These are phyloP conservation scores for Drosophila dives DNA, from an alignment of 2,888 invertebrate genomes.

Conservation along the genomic window DNA sequence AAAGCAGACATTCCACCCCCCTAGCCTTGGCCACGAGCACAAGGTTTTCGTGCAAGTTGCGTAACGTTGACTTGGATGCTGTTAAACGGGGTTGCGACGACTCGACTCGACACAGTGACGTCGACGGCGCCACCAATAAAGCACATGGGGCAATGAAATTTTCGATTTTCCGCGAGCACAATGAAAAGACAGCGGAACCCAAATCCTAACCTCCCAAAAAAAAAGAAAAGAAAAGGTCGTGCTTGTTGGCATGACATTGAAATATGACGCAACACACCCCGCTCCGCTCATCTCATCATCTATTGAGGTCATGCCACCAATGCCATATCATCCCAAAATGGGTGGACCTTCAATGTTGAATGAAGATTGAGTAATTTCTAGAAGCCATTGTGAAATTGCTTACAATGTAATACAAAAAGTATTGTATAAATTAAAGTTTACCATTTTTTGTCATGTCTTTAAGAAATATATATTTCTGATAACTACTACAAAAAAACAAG, in stretches of 20 bases:
- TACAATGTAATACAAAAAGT: neutral
- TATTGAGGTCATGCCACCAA: slow-evolving; percentile 61
- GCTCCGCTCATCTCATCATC: slow-evolving; percentile 19
- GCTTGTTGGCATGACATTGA: slow-evolving; percentile 63
- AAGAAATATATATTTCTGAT: neutral
- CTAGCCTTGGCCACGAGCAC: slow-evolving; percentile 61
- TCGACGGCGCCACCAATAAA: slow-evolving; percentile 52
- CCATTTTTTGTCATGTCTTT: neutral
- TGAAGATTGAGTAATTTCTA: slow-evolving; percentile 3
- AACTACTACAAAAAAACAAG: neutral
- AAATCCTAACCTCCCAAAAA: neutral
- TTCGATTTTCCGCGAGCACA: slow-evolving; percentile 65
- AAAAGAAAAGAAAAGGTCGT: slow-evolving; percentile 2
- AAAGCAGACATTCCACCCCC: slow-evolving; percentile 24
- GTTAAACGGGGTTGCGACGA: slow-evolving; percentile 43
- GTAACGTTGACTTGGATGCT: slow-evolving; percentile 67
- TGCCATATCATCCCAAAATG: slow-evolving; percentile 6
- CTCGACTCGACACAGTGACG: slow-evolving; percentile 23
- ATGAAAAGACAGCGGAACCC: slow-evolving; percentile 17
- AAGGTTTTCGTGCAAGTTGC: slow-evolving; percentile 60
- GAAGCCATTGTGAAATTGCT: slow-evolving; percentile 7
- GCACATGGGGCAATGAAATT: slow-evolving; percentile 48
- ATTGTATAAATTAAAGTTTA: neutral
- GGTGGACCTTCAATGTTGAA: slow-evolving; percentile 13
- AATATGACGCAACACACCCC: slow-evolving; percentile 65